phyloP scores from a whole-genome alignment of 1,140 invertebrate genomes.

The Ericerus pela region DNA sequence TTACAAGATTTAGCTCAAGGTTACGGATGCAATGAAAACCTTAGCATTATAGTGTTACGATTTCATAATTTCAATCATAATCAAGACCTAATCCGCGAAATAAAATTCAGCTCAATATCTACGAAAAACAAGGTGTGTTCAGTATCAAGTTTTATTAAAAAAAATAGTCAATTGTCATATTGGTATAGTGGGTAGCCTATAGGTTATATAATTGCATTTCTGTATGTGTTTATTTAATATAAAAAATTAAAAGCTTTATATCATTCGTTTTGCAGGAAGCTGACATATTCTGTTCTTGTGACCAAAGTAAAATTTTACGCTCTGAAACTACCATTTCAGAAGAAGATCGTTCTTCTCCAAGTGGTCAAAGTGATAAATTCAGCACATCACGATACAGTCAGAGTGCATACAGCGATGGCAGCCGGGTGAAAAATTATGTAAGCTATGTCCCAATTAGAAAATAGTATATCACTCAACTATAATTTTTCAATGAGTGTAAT shows the following conservation, averaged over 20 bases:
- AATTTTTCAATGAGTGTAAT: no score
- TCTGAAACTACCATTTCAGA: background rate
- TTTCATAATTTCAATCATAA: conserved; percentile 46
- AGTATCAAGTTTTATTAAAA: no score
- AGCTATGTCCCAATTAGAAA: background rate
- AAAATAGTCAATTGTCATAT: no score
- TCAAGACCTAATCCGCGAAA: no score
- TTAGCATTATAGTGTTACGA: conserved; percentile 58
- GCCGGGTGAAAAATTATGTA: conserved; percentile 1
- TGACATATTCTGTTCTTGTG: background rate
- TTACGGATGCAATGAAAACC: conserved; percentile 62
- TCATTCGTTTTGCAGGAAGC: no score
- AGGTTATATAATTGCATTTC: no score
- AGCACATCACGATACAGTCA: conserved; percentile 28
- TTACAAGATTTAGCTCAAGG: conserved; percentile 66
- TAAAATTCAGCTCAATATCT: no score
- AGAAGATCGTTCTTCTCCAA: conserved; percentile 55
- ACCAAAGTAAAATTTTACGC: background rate
- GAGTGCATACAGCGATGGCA: background rate
- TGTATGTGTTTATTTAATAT: no score
- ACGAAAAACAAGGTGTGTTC: no score
- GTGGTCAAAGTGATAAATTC: conserved; percentile 59
- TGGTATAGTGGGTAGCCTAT: no score
- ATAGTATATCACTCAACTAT: no score
- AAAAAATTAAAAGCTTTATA: no score